Conservation (phyloP, 2,113 vertebrate species). For the Telmatochromis sp. region DNA sequence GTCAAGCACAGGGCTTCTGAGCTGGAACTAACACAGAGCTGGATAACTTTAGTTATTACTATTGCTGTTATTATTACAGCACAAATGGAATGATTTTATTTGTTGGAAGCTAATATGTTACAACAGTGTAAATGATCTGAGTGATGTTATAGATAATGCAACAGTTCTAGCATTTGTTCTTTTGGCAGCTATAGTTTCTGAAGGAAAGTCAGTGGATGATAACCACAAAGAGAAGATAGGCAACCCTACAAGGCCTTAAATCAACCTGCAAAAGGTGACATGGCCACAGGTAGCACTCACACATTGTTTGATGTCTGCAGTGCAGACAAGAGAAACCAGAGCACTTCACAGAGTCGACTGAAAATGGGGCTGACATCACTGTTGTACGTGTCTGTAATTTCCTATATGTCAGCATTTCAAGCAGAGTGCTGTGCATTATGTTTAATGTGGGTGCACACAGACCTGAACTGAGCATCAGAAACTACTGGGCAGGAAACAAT, state of each 20-base stretch:
- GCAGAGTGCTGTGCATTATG: background rate
- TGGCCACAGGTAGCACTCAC: background rate
- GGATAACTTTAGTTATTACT: background rate
- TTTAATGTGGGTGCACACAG: conserved; percentile 1
- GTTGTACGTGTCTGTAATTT: background rate
- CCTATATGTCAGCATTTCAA: background rate
- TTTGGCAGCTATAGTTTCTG: background rate
- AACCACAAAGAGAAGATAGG: background rate
- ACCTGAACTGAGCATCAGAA: conserved; percentile 35
- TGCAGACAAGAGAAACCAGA: background rate
- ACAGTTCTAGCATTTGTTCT: background rate
- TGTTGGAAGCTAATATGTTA: background rate
- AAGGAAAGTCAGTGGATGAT: background rate
- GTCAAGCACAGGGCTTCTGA: conserved; percentile 23
- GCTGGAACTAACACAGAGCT: background rate
- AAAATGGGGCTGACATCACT: background rate
- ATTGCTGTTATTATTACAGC: background rate
- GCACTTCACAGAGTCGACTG: background rate
- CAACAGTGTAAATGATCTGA: background rate
- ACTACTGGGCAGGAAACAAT: conserved; percentile 62
- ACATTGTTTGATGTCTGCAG: background rate
- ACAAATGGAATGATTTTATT: background rate
- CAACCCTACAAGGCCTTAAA: background rate
- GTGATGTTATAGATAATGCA: background rate
- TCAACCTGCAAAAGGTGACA: background rate